Conservation (phyloP, 2,888 invertebrate species). For the Macaria notata region DNA sequence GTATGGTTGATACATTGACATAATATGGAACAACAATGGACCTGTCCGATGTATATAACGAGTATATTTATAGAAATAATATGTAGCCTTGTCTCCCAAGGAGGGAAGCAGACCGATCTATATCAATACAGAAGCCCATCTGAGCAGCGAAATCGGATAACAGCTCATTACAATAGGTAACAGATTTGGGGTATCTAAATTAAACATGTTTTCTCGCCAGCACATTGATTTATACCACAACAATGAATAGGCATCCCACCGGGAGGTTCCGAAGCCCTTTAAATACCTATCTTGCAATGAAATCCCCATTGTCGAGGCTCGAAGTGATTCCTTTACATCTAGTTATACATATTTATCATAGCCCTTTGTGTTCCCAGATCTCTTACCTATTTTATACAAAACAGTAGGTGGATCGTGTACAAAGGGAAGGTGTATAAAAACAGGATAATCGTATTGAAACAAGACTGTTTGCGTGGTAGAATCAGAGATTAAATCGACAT, state of each 20-base stretch:
- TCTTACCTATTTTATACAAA: constrained; percentile 34
- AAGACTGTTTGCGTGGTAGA: constrained; percentile 36
- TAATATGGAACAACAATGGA: too few relatives aligned
- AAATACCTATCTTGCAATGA: constrained; percentile 55
- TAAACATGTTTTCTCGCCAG: constrained; percentile 45
- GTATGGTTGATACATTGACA: too few relatives aligned
- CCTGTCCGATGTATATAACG: too few relatives aligned
- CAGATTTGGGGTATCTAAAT: constrained; percentile 37
- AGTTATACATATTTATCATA: background rate
- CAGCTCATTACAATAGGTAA: constrained; percentile 29
- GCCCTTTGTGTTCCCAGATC: constrained; percentile 30
- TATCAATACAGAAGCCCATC: constrained; percentile 10
- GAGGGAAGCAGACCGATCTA: too few relatives aligned
- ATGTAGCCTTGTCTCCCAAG: too few relatives aligned
- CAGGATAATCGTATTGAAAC: constrained; percentile 42
- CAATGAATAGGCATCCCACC: constrained; percentile 56
- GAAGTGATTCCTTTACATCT: constrained; percentile 17
- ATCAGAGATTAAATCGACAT: constrained; percentile 31
- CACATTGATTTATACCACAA: constrained; percentile 56
- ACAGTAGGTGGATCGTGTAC: constrained; percentile 38
- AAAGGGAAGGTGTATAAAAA: constrained; percentile 40
- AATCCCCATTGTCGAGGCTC: constrained; percentile 46
- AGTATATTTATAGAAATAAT: too few relatives aligned
- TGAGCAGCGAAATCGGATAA: constrained; percentile 21
- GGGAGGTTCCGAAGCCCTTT: constrained; percentile 45